These are phyloP conservation scores for Callaeas wilsoni DNA, from an alignment of 2,113 vertebrate genomes.

Conservation along the genomic window DNA sequence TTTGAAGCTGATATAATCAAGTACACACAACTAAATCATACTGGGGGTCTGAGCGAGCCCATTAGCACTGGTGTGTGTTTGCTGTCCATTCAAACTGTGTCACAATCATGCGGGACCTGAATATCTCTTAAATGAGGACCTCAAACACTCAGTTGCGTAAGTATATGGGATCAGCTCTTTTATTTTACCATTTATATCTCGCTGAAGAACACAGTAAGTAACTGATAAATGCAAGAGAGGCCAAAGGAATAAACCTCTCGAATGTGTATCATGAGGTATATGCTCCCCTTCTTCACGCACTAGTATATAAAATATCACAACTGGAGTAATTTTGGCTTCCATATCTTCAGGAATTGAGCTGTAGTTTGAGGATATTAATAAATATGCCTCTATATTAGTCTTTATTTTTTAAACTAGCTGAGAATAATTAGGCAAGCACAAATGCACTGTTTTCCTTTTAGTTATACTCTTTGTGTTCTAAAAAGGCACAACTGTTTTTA, in stretches of 20 bases:
- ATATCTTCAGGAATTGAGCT: neutral
- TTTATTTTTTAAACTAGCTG: neutral
- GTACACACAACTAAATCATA: neutral
- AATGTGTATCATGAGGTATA: neutral
- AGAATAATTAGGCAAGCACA: neutral
- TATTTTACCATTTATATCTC: neutral
- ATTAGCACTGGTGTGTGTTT: neutral
- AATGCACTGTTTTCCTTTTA: neutral
- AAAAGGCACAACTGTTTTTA: neutral
- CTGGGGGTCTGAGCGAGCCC: neutral
- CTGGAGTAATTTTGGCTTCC: neutral
- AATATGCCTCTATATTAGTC: neutral
- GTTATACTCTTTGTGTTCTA: neutral
- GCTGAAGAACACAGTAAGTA: neutral
- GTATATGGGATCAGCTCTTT: neutral
- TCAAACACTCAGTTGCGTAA: neutral
- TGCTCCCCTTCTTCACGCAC: neutral
- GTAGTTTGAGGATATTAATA: neutral
- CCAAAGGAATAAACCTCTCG: neutral
- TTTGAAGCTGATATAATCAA: neutral
- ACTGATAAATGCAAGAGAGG: neutral
- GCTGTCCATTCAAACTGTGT: neutral
- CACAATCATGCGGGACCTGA: fast-evolving
- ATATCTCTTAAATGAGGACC: neutral
- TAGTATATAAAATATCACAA: neutral